Evolutionary conservation across 2,797 vertebrate species (phyloP).

Genomic region (Scolopax rusticola): DNA sequence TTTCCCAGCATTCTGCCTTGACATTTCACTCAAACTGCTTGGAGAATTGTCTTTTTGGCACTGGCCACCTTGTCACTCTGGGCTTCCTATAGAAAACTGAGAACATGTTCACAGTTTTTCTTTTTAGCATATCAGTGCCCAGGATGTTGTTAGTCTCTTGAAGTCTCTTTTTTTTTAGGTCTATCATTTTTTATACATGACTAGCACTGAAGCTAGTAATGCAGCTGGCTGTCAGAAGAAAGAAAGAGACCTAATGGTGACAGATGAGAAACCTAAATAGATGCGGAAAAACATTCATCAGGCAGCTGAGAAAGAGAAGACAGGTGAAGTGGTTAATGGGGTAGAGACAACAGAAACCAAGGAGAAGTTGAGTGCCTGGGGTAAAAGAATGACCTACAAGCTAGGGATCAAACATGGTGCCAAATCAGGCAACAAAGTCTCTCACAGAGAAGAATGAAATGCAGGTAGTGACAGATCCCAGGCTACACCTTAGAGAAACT

Average conservation of each 20-base stretch:
- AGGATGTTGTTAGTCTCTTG: background rate
- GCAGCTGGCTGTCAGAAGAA: background rate
- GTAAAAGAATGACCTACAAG: background rate
- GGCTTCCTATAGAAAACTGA: background rate
- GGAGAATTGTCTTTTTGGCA: background rate
- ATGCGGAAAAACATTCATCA: background rate
- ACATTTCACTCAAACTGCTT: background rate
- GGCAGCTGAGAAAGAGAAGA: background rate
- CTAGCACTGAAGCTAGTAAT: background rate
- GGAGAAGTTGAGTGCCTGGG: background rate
- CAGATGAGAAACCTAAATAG: background rate
- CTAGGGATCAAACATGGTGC: background rate
- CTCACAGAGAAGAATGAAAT: background rate
- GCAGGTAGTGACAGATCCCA: background rate
- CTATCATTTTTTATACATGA: background rate
- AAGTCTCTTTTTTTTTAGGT: background rate
- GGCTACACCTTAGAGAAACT: background rate
- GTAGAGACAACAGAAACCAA: background rate
- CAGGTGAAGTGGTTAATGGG: background rate
- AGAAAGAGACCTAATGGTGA: accelerated
- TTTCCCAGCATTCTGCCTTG: background rate
- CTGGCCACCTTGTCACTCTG: background rate
- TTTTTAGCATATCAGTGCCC: background rate
- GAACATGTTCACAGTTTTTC: background rate
- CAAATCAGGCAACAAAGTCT: background rate